A percentile compares a stretch with the other conserved stretches of the same genome.
Conservation (phyloP, 2,888 invertebrate species). For the Euclidia mi region DNA sequence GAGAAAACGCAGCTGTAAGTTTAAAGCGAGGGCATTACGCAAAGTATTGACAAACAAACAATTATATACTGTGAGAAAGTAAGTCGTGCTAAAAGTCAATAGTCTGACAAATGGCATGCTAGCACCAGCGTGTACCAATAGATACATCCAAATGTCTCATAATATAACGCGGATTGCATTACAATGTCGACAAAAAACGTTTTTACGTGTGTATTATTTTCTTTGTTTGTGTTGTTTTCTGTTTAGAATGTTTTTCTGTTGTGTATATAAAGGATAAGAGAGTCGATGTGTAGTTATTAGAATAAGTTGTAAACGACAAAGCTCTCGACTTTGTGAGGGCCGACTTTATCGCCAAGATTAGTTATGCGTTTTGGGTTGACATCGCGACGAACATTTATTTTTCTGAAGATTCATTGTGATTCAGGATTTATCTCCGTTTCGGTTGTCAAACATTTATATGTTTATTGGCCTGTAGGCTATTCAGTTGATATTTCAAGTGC, state of each 20-base stretch:
- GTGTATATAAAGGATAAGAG: slow-evolving; percentile 2
- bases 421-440: no score
- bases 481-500: no score
- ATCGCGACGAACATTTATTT: no score
- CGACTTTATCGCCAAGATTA: no score
- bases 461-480: no score
- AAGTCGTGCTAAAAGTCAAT: slow-evolving; percentile 52
- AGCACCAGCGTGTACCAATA: slow-evolving; percentile 40
- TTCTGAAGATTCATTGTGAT: no score
- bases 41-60: slow-evolving; percentile 32
- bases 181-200: slow-evolving; percentile 37
- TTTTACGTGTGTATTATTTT: slow-evolving; percentile 34
- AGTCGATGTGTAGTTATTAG: slow-evolving; percentile 7
- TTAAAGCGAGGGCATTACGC: slow-evolving; percentile 32
- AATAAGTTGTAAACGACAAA: neutral
- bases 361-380: no score
- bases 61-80: slow-evolving; percentile 36
- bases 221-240: slow-evolving; percentile 22
- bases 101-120: slow-evolving; percentile 46
- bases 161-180: slow-evolving; percentile 42
- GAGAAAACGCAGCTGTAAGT: slow-evolving; percentile 19
- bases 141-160: slow-evolving; percentile 46
- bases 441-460: no score
- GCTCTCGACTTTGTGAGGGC: no score
- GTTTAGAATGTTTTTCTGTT: slow-evolving; percentile 1